Base-by-base conservation (phyloP, 1,140 invertebrate genomes). In the Dinothrombium tinctorium region DNA sequence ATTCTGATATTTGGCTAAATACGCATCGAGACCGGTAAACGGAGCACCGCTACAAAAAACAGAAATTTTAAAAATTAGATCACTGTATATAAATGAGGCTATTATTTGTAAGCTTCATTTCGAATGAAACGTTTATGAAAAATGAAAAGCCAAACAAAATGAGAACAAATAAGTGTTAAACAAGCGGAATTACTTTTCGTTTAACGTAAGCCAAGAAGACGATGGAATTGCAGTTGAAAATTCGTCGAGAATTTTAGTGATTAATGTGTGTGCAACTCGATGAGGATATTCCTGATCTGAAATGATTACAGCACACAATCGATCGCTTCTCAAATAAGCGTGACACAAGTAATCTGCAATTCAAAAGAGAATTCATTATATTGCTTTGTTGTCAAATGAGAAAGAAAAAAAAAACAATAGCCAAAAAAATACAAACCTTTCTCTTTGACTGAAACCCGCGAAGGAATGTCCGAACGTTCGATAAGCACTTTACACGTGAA, bases 221-320 rank as follows among this genome's bases (percentile, higher is more conserved):
- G 73, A 58, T 22, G 72, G 67, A 49, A 83, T 68, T 54, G 74
- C 75, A 5, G 66, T 59, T 11, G 73, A 53, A 61, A 98, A 96
- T 54, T 98, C 92, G 54, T 94, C 86, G 37, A 99, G 64, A 33
- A 94, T 72, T 64, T 90, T 94, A 43, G 80, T 87, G 9, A 98
- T 69, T 26, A 98, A 62, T 21, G 87, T 90, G 52, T 96, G 90
- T 0, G 86, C 81, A 1, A 98, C 90, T 59, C 89, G 69, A 47
- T 76, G 67, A 20, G 87, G 89, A 62, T 98, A 99, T 56, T 99
- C 94, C 54, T 90, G 78, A 60, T 98, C 90, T 2, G 84, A 86
- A 49, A 99, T 81, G 2, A 94, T 65, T 29, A 96, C 83, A 12
- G 79, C 87, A 37, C 80, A 72, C 37, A 98, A 62, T 56, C 76